phyloP scores from a whole-genome alignment of 2,888 invertebrate genomes.

The Andrena praecox region DNA sequence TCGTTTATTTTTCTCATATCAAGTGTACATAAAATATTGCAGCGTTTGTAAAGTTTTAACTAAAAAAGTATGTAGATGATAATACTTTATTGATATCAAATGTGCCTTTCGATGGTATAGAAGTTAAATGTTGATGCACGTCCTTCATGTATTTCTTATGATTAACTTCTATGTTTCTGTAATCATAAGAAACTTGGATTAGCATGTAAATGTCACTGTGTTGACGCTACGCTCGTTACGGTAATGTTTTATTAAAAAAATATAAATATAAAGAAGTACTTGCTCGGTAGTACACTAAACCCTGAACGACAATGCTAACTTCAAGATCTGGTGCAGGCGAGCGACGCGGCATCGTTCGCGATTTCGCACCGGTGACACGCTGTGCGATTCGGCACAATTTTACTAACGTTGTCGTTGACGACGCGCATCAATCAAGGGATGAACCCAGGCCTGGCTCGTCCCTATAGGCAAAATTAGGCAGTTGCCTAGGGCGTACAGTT shows the following conservation, averaged over 20 bases:
- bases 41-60: slow-evolving; percentile 85
- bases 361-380: no score
- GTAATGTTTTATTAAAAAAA: background rate
- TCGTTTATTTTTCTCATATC: slow-evolving; percentile 30
- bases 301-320: background rate
- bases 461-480: no score
- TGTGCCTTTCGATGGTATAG: slow-evolving; percentile 91
- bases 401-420: no score
- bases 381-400: no score
- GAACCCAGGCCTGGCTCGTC: no score
- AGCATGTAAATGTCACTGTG: background rate
- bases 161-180: slow-evolving; percentile 80
- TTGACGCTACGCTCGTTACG: background rate
- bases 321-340: no score
- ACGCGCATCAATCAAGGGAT: no score
- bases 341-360: no score
- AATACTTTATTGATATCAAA: slow-evolving; percentile 92
- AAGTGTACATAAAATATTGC: slow-evolving; percentile 28
- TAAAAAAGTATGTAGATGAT: slow-evolving; percentile 94
- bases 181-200: slow-evolving; percentile 64
- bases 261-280: background rate
- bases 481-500: no score
- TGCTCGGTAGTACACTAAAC: no score
- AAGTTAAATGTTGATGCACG: slow-evolving; percentile 87
- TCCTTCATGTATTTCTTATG: slow-evolving; percentile 61